A percentile compares a stretch with the other conserved stretches of the same genome.
Evolutionary conservation across 2,797 vertebrate genomes (phyloP).

Genomic region (Aotus griseimembra): DNA sequence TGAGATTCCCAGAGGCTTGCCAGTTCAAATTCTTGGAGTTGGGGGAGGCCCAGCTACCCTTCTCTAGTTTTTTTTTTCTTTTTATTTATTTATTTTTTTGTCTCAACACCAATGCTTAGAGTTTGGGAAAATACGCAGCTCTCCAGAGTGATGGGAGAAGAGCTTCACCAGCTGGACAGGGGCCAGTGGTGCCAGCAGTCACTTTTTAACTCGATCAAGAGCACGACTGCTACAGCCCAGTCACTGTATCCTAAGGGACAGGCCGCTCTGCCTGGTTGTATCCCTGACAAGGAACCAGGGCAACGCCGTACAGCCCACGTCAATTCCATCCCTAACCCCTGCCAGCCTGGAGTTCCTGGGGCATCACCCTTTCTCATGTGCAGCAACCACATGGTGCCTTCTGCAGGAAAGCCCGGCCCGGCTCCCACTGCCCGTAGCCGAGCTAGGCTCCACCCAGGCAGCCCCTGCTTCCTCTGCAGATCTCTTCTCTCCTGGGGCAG

Average conservation of each 20-base stretch:
- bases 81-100: background rate
- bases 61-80: background rate
- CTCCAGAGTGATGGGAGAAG: background rate
- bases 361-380: background rate
- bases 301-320: fast-evolving
- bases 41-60: background rate
- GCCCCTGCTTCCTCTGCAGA: background rate
- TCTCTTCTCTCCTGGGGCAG: no score
- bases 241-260: background rate
- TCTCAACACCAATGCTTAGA: background rate
- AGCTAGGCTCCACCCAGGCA: background rate
- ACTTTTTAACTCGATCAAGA: background rate
- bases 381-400: no score
- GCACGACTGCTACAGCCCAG: background rate
- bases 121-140: background rate
- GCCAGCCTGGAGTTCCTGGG: background rate
- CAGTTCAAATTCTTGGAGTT: background rate
- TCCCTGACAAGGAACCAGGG: no score
- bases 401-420: background rate
- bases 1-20: no score
- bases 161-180: fast-evolving
- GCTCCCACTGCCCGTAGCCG: background rate
- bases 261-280: background rate
- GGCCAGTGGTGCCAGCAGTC: background rate
- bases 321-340: background rate